These are phyloP conservation scores for Myiozetetes cayanensis DNA, from an alignment of 2,113 vertebrate genomes.

Conservation along the genomic window DNA sequence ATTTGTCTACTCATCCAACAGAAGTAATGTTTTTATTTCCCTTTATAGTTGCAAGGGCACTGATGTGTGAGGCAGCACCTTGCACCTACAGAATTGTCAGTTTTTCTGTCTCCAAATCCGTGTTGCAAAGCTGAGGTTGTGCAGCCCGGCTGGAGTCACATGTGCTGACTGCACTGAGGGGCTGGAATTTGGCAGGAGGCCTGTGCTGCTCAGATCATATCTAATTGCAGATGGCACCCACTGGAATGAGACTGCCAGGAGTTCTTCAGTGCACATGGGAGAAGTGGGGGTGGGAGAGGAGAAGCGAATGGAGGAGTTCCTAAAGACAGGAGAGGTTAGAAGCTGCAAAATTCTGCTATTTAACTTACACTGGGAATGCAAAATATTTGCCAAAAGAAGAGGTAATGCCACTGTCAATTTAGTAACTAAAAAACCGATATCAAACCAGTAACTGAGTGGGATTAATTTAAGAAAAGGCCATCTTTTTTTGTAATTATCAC, in stretches of 20 bases:
- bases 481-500: background rate
- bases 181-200: slow-evolving; percentile 74
- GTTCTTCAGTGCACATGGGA: background rate
- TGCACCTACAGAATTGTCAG: background rate
- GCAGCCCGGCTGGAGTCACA: slow-evolving; percentile 69
- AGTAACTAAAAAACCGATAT: background rate
- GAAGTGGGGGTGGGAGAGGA: background rate
- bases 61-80: background rate
- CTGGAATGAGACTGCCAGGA: slow-evolving; percentile 66
- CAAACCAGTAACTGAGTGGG: background rate
- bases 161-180: slow-evolving; percentile 71
- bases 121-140: background rate
- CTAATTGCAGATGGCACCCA: slow-evolving; percentile 78
- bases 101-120: background rate
- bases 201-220: slow-evolving; percentile 50
- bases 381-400: background rate
- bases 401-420: background rate
- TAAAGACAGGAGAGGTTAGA: background rate
- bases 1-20: background rate
- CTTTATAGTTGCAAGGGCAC: background rate
- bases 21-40: background rate
- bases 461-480: background rate
- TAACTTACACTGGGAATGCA: background rate
- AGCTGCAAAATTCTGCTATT: background rate
- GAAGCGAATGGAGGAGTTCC: background rate